phyloP scores from a whole-genome alignment of 2,797 vertebrate genomes.

The Phylloscopus collybita region DNA sequence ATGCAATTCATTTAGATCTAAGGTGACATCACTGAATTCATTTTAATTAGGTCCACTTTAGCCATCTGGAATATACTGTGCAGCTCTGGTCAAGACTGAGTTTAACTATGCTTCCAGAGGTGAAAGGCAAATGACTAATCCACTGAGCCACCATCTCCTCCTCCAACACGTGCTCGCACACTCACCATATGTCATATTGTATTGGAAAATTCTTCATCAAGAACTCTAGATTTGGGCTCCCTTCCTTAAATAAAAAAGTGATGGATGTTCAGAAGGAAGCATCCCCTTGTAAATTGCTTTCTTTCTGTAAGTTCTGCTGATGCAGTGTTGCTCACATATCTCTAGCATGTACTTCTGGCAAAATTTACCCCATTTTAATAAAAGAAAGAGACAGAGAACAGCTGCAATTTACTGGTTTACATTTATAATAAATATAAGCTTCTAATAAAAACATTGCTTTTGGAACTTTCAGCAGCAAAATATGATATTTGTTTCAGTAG shows the following conservation, averaged over 20 bases:
- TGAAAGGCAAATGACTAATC: conserved; percentile 50
- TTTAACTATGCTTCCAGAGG: conserved; percentile 61
- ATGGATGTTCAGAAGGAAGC: neutral
- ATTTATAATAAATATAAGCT: neutral
- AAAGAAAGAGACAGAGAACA: neutral
- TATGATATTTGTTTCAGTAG: neutral
- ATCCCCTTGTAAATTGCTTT: neutral
- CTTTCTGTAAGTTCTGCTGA: neutral
- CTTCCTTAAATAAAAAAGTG: neutral
- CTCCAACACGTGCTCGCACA: conserved; percentile 46
- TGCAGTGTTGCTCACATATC: neutral
- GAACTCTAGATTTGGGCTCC: neutral
- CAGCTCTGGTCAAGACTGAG: conserved; percentile 26
- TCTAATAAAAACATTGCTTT: neutral
- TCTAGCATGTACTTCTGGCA: neutral
- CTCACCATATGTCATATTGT: conserved; percentile 57
- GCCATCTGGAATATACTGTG: conserved; percentile 66
- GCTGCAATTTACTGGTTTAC: neutral
- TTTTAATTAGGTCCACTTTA: conserved; percentile 67
- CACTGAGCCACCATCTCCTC: conserved; percentile 50
- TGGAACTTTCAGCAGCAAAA: neutral
- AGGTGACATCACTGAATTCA: conserved; percentile 69
- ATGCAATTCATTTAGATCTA: conserved; percentile 57
- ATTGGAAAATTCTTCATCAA: conserved; percentile 40
- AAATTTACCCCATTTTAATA: neutral